phyloP scores from a whole-genome alignment of 2,888 invertebrate genomes.

The Metalampra italica region DNA sequence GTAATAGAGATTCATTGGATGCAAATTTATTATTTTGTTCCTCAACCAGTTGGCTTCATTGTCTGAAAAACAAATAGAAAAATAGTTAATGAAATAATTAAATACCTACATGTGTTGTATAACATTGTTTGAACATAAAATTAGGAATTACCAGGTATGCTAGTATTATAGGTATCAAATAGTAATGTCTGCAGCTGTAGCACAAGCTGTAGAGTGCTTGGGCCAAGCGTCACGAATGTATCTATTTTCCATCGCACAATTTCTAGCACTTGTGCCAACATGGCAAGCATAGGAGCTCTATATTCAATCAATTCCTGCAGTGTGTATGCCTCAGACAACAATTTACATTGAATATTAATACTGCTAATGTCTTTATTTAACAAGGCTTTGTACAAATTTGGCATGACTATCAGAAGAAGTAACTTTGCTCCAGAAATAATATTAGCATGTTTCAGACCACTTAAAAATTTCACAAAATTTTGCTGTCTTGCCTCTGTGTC shows the following conservation, averaged over 20 bases:
- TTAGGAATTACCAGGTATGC: constrained; percentile 45
- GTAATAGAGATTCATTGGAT: constrained; percentile 62
- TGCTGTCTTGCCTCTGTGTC: constrained; percentile 37
- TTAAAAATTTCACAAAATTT: constrained; percentile 50
- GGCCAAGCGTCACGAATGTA: constrained; percentile 38
- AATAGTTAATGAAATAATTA: background rate
- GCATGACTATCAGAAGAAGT: constrained; percentile 57
- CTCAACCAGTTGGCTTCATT: constrained; percentile 60
- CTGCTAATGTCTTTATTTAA: constrained; percentile 34
- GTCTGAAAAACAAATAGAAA: constrained; percentile 33
- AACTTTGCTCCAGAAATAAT: constrained; percentile 46
- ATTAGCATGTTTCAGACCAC: constrained; percentile 38
- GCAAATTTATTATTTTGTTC: constrained; percentile 40
- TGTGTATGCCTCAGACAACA: constrained; percentile 40
- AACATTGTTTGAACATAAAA: background rate
- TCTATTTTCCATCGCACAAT: constrained; percentile 53
- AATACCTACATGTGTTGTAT: too few relatives aligned
- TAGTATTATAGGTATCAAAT: constrained; percentile 40
- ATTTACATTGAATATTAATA: constrained; percentile 42
- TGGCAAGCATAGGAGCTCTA: constrained; percentile 59
- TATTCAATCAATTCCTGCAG: constrained; percentile 46
- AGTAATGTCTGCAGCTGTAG: constrained; percentile 44
- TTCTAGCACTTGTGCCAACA: constrained; percentile 60
- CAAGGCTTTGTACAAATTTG: constrained; percentile 51
- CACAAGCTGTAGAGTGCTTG: constrained; percentile 41